A percentile compares a stretch with the other conserved stretches of the same genome.
These are phyloP conservation scores for Guaruba guarouba DNA, from an alignment of 2,113 vertebrate species.

Conservation along the genomic window DNA sequence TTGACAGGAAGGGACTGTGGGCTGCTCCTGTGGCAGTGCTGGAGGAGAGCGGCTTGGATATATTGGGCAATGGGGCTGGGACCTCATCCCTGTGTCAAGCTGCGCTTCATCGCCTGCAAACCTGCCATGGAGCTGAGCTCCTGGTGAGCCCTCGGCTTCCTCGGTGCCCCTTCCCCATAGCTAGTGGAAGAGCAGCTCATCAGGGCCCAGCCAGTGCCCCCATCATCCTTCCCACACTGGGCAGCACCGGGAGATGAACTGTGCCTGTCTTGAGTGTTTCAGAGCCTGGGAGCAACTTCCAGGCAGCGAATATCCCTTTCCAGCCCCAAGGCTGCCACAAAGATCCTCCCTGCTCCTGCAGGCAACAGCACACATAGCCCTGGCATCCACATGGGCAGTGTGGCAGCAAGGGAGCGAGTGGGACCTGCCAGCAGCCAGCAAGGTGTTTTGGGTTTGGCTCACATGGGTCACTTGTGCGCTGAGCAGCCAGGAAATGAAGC, in stretches of 20 bases:
- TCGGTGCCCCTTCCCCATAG: accelerated
- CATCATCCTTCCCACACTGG: accelerated
- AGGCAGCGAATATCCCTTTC: neutral
- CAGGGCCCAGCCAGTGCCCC: too few relatives aligned
- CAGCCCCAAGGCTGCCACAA: neutral
- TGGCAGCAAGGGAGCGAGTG: accelerated
- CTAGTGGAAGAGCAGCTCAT: neutral
- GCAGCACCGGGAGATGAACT: neutral
- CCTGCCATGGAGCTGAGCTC: accelerated
- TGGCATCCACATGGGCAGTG: neutral
- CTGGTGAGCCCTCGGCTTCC: neutral
- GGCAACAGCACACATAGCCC: neutral
- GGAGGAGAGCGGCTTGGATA: conserved; percentile 24
- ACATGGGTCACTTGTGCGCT: accelerated
- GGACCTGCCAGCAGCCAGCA: accelerated
- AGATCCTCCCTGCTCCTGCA: neutral
- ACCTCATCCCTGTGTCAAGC: conserved; percentile 55
- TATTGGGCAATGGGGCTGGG: conserved; percentile 24
- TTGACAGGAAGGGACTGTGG: conserved; percentile 57
- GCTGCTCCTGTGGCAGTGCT: neutral
- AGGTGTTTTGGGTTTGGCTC: neutral
- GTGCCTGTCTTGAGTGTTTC: neutral
- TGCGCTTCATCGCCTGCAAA: neutral
- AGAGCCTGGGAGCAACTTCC: neutral
- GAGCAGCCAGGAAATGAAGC: neutral